Base-by-base conservation (phyloP, 2,888 invertebrate genomes). In the Gerris lacustris region DNA sequence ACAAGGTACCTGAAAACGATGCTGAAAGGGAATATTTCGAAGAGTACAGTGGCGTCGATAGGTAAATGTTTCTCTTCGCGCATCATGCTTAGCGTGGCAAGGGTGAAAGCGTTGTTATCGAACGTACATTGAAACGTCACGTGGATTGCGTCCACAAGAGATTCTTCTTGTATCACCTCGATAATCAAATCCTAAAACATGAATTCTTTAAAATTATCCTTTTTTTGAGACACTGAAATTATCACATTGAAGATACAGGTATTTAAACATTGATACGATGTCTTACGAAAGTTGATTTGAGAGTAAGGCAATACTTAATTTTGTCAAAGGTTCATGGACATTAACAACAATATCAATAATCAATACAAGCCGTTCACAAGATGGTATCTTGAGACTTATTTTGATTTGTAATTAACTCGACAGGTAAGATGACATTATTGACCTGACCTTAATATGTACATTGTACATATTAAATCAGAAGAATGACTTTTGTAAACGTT, bases 11-110 rank as follows among this genome's bases (percentile, higher is more conserved):
- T 92, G 81, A 97, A 97, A 64, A 96, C 95, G 76, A 98, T 91
- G 82, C 96, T 95, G 84, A 98, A 98, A 2, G 98, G 97, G 80
- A 98, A 98, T 78, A 97, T 94, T 80, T 97, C 96, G 78, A 97
- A 96, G 67, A 97, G 84, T 44, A 95, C 90, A 9, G 92, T 89
- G 0, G 94, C 92, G 78, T 90, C 90, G 76, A 94, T 91, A 6
- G 94, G 94, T 76, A 94, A 82, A 80, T 92, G 92, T 80, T 92
- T 92, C 79, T 94, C 93, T 78, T 93, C 92, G 47, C 92, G 84
- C 2, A 91, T 91, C 89, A 93, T 90, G 44, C 90, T 88, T 76
- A 92, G 81, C 0, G 91, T 91, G 5, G 92, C 91, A 69, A 92
- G 83, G 0, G 91, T 90, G 79, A 92, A 94, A 1, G 94, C 94